Conservation (phyloP, 2,797 vertebrate genomes). For the Petrocephalus sullivani region DNA sequence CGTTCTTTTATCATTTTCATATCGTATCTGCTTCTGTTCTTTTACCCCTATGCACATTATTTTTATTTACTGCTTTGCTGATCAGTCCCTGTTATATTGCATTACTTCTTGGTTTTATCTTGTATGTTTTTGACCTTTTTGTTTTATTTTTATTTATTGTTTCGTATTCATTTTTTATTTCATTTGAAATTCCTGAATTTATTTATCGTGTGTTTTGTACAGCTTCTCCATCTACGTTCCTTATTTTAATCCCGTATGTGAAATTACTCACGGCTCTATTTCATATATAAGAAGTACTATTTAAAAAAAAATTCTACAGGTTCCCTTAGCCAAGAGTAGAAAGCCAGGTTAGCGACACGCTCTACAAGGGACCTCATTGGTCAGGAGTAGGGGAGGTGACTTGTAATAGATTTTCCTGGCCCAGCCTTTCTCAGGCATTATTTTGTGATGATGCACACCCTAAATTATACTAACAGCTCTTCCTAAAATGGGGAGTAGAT, state of each 20-base stretch:
- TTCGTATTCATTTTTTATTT: background rate
- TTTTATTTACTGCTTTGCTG: background rate
- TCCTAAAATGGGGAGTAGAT: background rate
- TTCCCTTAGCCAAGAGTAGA: background rate
- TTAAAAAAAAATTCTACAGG: background rate
- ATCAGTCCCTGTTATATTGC: background rate
- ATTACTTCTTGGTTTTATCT: no score
- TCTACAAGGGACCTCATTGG: background rate
- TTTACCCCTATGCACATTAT: background rate
- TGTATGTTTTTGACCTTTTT: background rate
- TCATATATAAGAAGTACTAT: background rate
- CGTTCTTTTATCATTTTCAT: background rate
- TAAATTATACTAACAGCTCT: conserved; percentile 14
- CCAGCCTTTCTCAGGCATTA: background rate
- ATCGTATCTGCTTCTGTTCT: background rate
- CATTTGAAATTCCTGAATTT: background rate
- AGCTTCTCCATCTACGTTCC: background rate
- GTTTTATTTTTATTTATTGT: background rate
- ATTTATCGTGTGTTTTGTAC: background rate
- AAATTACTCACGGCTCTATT: background rate
- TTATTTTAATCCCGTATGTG: background rate
- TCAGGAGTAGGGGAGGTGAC: background rate
- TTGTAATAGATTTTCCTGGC: background rate
- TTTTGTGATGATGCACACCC: background rate
- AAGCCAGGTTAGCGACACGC: background rate